Base-by-base conservation (phyloP, 2,888 invertebrate species). In the Volucella inflata region DNA sequence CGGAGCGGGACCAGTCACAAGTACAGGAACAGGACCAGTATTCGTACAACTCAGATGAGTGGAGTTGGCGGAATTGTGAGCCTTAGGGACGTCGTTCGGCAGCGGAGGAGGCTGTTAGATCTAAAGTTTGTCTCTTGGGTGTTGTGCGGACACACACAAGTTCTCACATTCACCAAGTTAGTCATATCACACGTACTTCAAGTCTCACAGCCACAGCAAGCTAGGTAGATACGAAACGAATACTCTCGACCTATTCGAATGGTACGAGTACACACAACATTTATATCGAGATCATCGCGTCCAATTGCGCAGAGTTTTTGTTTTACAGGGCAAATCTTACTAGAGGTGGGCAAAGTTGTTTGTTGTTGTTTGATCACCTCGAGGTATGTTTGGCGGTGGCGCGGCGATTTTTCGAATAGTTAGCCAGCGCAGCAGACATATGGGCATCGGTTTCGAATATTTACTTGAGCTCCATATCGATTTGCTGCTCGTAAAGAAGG, bases 141-240 rank as follows among this genome's bases (percentile, higher is more conserved):
- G 68, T 75, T 85, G 59, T 50, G 57, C 81, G 68, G 72, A 80
- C 68, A 81, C 81, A 81, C 85, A 85, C 85, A 81, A 76, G 76
- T 81, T 85, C 81, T 81, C 85, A 80, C 80, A 78, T 71, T 57
- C 71, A 62, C 80, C 65, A 60, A 21, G 59, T 59, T 79, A 74
- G 53, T 71, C 85, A 85, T 76, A 85, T 85, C 80, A 84, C 84
- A 84, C 84, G 85, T 85, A 76, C 85, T 81, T 81, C 81, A 85
- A 81, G 30, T 30, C 6, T 30, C 30, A 30, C 30, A 30, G 72
- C 72, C 76, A 85, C 81, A 81, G 81, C 85, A 85, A 85, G 72
- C 71, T 67, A 51, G 64, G 42, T 2, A 36, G 44, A 36, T 17
- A 42, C 59, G 60, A 40, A 36, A 42, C 59, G 60, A 40, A 36